Percentiles rank a stretch among this genome's conserved stretches.
These are phyloP conservation scores for Istiophorus platypterus DNA, from an alignment of 2,113 vertebrate genomes.

Conservation along the genomic window DNA sequence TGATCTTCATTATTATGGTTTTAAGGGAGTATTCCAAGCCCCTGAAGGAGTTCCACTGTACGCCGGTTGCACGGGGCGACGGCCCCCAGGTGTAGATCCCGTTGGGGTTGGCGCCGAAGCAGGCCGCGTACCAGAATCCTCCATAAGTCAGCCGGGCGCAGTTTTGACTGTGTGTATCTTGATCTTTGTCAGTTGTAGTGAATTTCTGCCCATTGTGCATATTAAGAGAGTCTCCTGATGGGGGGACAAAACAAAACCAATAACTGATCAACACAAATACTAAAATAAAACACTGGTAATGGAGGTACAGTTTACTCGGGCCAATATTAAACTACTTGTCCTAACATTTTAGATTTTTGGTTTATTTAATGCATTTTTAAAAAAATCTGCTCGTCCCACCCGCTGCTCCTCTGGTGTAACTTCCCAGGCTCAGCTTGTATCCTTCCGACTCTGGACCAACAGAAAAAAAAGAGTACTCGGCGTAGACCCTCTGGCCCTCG, in stretches of 20 bases:
- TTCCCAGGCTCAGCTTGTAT: conserved; percentile 45
- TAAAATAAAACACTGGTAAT: neutral
- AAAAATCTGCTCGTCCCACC: conserved; percentile 22
- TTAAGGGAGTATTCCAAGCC: conserved; percentile 53
- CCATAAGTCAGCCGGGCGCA: conserved; percentile 81
- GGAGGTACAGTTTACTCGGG: neutral
- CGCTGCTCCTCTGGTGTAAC: conserved; percentile 49
- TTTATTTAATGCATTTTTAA: too few species aligned
- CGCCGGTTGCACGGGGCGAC: neutral
- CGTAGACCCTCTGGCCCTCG: conserved; percentile 56
- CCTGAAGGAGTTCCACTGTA: conserved; percentile 33
- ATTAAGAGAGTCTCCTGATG: conserved; percentile 83
- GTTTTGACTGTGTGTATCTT: conserved; percentile 74
- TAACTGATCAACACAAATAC: neutral
- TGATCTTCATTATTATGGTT: conserved; percentile 61
- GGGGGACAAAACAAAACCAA: neutral
- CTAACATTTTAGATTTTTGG: neutral
- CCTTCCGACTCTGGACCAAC: conserved; percentile 54
- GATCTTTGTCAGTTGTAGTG: conserved; percentile 86
- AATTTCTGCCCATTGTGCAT: conserved; percentile 84
- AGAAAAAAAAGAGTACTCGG: conserved; percentile 46
- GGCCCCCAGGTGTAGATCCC: conserved; percentile 70
- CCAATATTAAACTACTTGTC: neutral
- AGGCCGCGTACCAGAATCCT: conserved; percentile 84
- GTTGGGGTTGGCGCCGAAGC: conserved; percentile 85